Evolutionary conservation across 2,797 vertebrate species (phyloP).

Genomic region (Leptoclinus maculatus): DNA sequence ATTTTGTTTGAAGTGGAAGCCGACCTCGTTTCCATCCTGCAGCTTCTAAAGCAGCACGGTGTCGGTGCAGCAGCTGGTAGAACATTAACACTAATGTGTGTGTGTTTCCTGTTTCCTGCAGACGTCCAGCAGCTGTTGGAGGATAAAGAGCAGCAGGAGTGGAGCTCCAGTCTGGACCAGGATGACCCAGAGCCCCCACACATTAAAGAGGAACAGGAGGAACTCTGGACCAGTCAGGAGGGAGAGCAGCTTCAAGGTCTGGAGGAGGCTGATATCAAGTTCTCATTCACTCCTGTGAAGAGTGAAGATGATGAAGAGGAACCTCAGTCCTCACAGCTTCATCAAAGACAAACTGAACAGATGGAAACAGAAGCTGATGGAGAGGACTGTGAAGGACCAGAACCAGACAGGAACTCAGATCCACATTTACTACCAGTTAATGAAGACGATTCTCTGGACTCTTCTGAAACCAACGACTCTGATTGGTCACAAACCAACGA

Average conservation of each 20-base stretch:
- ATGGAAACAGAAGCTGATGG: not conserved
- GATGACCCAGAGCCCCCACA: constrained; percentile 12
- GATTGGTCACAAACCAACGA: constrained; percentile 27
- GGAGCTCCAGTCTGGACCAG: constrained; percentile 1
- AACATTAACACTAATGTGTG: not conserved
- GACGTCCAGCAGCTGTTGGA: not conserved
- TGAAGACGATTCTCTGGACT: constrained; percentile 19
- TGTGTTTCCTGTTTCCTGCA: constrained; percentile 7
- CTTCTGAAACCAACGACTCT: constrained; percentile 16
- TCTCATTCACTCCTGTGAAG: constrained; percentile 23
- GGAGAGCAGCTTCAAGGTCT: constrained; percentile 8
- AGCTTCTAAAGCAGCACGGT: too few species aligned
- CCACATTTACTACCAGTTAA: not conserved
- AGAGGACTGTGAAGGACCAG: constrained; percentile 21
- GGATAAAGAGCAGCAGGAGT: not conserved
- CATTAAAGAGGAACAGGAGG: constrained; percentile 59
- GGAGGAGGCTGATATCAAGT: constrained; percentile 6
- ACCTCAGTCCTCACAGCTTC: constrained; percentile 16
- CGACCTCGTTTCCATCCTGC: too few species aligned
- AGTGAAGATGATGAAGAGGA: constrained; percentile 41
- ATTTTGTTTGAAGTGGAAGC: too few species aligned
- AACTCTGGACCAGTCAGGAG: constrained; percentile 29
- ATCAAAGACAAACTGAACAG: not conserved
- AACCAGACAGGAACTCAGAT: not conserved
- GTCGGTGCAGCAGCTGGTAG: too few species aligned